Percentiles rank a stretch among this genome's conserved stretches.
These are phyloP conservation scores for Artemia franciscana DNA, from an alignment of 1,140 invertebrate species.

Conservation along the genomic window DNA sequence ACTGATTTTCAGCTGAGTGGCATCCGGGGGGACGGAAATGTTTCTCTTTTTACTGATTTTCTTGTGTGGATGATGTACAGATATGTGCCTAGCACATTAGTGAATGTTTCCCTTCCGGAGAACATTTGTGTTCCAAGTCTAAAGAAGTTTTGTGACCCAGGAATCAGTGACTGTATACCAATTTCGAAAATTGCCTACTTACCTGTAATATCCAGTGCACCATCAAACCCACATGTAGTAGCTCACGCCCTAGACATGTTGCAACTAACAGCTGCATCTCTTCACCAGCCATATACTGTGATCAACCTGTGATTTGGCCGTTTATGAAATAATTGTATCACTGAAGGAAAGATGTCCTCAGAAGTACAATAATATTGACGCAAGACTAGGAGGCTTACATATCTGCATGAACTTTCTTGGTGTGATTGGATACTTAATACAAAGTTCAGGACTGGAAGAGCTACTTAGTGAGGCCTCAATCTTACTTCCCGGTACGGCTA, in stretches of 20 bases:
- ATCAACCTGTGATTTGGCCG: background rate
- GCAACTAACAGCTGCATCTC: background rate
- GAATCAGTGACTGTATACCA: no score
- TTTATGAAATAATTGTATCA: background rate
- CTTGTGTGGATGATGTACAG: no score
- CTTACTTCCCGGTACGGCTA: background rate
- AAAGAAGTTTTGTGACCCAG: no score
- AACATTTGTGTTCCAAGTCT: no score
- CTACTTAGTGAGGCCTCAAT: background rate
- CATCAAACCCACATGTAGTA: background rate
- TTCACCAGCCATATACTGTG: background rate
- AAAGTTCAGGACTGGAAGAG: background rate
- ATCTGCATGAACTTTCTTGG: background rate
- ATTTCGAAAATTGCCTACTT: no score
- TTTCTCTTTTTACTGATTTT: no score
- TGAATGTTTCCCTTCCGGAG: no score
- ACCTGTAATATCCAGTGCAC: no score
- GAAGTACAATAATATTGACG: background rate
- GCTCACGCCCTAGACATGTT: background rate
- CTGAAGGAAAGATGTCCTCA: background rate
- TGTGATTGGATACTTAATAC: background rate
- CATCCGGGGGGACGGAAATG: no score
- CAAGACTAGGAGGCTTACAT: background rate
- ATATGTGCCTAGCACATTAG: no score
- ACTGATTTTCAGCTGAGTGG: no score